Base-by-base conservation (phyloP, 2,888 invertebrate genomes). In the Pantelozetes paolii region DNA sequence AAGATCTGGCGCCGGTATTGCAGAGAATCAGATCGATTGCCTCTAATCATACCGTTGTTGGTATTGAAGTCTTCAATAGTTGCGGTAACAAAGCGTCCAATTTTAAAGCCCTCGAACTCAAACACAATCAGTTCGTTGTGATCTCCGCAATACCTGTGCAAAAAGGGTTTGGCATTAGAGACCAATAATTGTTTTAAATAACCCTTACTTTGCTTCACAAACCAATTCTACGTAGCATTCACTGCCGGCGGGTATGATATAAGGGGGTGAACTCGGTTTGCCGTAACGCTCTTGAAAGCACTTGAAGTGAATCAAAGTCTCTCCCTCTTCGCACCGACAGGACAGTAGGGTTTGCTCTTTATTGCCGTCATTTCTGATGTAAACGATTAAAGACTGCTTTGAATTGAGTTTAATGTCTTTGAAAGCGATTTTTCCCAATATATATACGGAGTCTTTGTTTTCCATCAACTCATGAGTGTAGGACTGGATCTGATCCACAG, bases 401-500 rank as follows among this genome's bases (percentile, higher is more conserved):
- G 28, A n/a, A 2, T 67, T 67, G 9, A 67, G 1, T 2, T 3
- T 67, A 20, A 67, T 42, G 1, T 40, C 42, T n/a, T n/a, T n/a
- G 59, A 59, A 59, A 59, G 13, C 18, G 18, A 59, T 59, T 18
- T 59, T 23, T 30, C 6, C 28, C 18, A 59, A 1, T 8, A 59
- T 32, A 23, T 59, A 30, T 3, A 67, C 9, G 6, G 8, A 2
- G 18, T 36, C 40, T 20, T 67, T 42, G 23, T 67, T 67, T 40
- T 32, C 20, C 42, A 67, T 36, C 20, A 67, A 40, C 42, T 67
- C 67, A 67, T 40, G 36, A 20, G 67, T 67, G 3, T 23, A 67
- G 18, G 67, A n/a, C 18, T 42, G 13, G n/a, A 40, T 40, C 40
- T 40, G 18, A 18, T 67, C 23, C 1, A 20, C 28, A 5, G 67